Conservation (phyloP, 23 tunicate species). For the Botrylloides violaceus region DNA sequence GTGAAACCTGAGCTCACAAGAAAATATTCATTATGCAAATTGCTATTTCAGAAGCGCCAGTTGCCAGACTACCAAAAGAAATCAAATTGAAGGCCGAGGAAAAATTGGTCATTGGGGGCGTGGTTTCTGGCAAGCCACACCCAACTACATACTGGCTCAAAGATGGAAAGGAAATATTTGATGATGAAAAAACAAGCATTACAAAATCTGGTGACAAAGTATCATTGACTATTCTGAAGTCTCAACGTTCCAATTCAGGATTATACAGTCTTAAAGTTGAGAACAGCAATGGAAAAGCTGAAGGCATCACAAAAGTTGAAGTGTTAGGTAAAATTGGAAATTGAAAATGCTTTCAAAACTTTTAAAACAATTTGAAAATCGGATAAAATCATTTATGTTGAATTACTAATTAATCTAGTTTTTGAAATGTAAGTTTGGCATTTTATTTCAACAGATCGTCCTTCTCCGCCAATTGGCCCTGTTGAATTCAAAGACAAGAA, state of each 20-base stretch:
- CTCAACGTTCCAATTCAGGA: constrained; percentile 69
- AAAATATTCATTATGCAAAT: not conserved
- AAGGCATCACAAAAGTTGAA: constrained; percentile 52
- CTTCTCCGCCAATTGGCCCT: constrained; percentile 33
- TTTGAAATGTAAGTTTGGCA: no score
- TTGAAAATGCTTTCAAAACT: not conserved
- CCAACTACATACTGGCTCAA: constrained; percentile 51
- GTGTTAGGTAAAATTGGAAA: constrained; percentile 72
- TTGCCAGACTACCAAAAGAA: constrained; percentile 16
- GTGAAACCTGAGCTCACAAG: not conserved
- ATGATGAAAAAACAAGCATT: constrained; percentile 40
- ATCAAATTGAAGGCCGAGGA: constrained; percentile 41
- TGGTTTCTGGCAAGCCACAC: constrained; percentile 39
- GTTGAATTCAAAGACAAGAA: constrained; percentile 31
- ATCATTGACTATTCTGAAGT: constrained; percentile 34
- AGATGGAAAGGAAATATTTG: constrained; percentile 48
- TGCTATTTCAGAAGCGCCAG: constrained; percentile 9
- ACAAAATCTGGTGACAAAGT: constrained; percentile 43
- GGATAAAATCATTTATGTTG: no score
- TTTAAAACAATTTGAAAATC: not conserved
- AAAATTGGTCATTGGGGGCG: constrained; percentile 59
- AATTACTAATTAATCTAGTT: no score
- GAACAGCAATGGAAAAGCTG: constrained; percentile 56
- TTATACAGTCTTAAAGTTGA: constrained; percentile 46
- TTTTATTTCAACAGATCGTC: constrained; percentile 14